Evolutionary conservation across 2,888 invertebrate genomes (phyloP), one percentile per base, ranked within the genome.

Genomic region (Macrophya alboannulata): DNA sequence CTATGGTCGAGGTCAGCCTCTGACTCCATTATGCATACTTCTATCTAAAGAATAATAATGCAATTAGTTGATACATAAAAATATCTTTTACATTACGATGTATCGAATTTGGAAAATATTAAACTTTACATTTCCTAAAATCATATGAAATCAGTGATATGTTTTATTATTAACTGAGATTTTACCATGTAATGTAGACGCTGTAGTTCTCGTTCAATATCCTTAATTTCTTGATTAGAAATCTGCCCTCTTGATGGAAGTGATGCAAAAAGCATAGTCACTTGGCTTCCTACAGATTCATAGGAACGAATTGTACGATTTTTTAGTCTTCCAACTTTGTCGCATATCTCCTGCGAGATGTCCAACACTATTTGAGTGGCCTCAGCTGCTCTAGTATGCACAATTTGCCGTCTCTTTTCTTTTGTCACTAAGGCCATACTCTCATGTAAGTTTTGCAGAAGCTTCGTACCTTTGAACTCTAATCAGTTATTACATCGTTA

Each of bases 241-340:
- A 79, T 79, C n/a, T 59, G 79, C 1, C 79, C 79, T 40, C 55
- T 48, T 17, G 79, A 31, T 25, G 79, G 79, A 59, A 79, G 59
- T 8, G 55, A 55, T 25, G 37, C 6, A 8, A 40, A n/a, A 9
- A 79, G 59, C 51, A 79, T 31, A 79, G 25, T 17, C 5, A 59
- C 25, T 79, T 79, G 79, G 55, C 31, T 40, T 59, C 55, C 31
- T n/a, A 79, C 59, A n/a, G 10, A 37, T 12, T 1, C 9, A 40
- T 55, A 79, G n/a, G 79, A 79, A 15, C 25, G 5, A 59, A 79
- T 37, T 1, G 51, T n/a, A n/a, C 37, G 55, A 31, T 37, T 55
- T 37, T 37, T 17, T 79, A 79, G 55, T 17, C 15, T 37, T 9
- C 12, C 48, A 10, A 76, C 40, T 21, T 55, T 85, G 12, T 77